These are phyloP conservation scores for Rhimphoctona megacephalus DNA, from an alignment of 2,888 invertebrate species.

Conservation along the genomic window DNA sequence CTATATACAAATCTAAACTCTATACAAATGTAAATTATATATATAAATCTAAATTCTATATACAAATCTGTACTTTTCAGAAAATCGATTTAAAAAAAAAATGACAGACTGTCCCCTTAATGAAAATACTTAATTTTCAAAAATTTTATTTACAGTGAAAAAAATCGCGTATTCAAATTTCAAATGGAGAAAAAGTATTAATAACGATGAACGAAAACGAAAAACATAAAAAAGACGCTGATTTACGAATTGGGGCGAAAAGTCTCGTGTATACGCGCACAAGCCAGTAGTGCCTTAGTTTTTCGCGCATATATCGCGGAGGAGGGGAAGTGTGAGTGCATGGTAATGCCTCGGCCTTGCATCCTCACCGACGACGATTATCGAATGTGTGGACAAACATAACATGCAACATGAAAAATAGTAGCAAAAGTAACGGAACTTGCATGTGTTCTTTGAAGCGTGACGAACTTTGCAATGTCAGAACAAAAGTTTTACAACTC, in stretches of 20 bases:
- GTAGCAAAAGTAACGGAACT: not conserved
- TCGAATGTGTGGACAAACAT: not conserved
- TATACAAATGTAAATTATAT: no score
- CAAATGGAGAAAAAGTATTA: no score
- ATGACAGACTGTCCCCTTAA: no score
- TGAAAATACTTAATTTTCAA: no score
- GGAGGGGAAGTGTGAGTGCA: not conserved
- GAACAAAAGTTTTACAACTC: not conserved
- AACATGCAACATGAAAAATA: not conserved
- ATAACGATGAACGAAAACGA: no score
- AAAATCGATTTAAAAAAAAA: no score
- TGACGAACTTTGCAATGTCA: slow-evolving; percentile 11
- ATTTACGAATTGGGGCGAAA: not conserved
- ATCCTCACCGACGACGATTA: not conserved
- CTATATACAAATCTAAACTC: no score
- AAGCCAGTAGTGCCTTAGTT: not conserved
- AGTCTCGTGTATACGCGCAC: not conserved
- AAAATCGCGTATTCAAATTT: no score
- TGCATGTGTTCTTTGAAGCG: not conserved
- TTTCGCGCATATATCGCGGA: not conserved
- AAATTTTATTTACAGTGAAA: no score
- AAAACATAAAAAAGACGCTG: not conserved
- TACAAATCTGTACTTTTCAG: no score
- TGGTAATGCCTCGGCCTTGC: not conserved
- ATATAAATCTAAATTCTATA: no score